These are phyloP conservation scores for Myotis pilosus DNA, from an alignment of 2,797 vertebrate genomes.

Conservation along the genomic window DNA sequence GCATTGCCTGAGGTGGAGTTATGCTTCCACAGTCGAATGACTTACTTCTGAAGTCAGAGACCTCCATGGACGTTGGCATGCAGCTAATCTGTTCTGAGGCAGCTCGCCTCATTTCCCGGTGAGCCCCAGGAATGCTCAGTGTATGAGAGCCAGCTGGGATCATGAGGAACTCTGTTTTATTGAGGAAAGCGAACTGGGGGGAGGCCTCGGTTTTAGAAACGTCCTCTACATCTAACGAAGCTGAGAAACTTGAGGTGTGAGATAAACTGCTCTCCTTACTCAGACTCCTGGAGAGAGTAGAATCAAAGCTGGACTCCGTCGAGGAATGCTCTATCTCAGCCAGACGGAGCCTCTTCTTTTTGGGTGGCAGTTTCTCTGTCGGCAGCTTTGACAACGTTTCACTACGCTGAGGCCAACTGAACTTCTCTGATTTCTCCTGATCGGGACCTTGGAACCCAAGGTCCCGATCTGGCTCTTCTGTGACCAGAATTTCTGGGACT, in stretches of 20 bases:
- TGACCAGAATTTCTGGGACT: constrained; percentile 98
- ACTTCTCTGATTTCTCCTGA: constrained; percentile 92
- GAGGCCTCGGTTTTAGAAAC: constrained; percentile 88
- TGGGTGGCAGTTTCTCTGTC: constrained; percentile 97
- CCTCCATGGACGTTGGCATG: constrained; percentile 91
- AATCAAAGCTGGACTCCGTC: constrained; percentile 95
- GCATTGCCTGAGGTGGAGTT: constrained; percentile 85
- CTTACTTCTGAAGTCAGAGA: constrained; percentile 95
- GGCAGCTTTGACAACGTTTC: constrained; percentile 97
- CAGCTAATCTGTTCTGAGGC: constrained; percentile 95
- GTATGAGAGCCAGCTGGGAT: constrained; percentile 89
- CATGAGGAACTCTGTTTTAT: constrained; percentile 89
- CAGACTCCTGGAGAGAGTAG: constrained; percentile 93
- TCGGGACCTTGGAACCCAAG: constrained; percentile 88
- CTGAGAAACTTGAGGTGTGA: constrained; percentile 94
- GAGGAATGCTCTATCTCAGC: constrained; percentile 98
- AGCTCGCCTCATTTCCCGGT: constrained; percentile 92
- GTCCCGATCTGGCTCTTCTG: constrained; percentile 96
- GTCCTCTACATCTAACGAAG: constrained; percentile 96
- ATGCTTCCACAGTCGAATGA: constrained; percentile 95
- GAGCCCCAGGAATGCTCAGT: constrained; percentile 89
- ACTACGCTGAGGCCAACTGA: constrained; percentile 97
- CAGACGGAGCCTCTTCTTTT: constrained; percentile 97
- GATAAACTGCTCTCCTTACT: constrained; percentile 97
- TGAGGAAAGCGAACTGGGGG: constrained; percentile 86